Evolutionary conservation across 2,888 invertebrate species (phyloP), one percentile per base, ranked within the genome.

Genomic region (Chrysolina americana): DNA sequence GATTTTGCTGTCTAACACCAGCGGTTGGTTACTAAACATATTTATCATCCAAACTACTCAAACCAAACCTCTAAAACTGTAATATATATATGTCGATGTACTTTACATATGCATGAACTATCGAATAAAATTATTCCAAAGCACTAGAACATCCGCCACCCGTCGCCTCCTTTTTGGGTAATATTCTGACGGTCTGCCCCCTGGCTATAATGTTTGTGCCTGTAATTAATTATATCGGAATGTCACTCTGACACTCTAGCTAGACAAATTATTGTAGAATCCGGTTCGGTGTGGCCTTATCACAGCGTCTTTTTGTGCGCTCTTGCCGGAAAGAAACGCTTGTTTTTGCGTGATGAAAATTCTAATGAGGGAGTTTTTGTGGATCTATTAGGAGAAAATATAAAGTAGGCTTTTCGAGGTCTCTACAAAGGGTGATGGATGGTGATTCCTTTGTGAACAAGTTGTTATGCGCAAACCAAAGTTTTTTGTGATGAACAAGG

Each of bases 211-310:
- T 75, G 72, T 75, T 72, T 72, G 72, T 65, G 72, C 65, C 63
- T 13, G 66, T 70, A 70, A 75, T 75, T 72, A 75, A 75, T 75
- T 75, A 75, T 68, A 56, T 28, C 41, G 17, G 53, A 47, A 47
- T 65, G 44, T 65, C 65, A 65, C 23, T 65, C 44, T 21, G 28
- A 48, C 23, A 23, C 65, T 65, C 23, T 41, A 65, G 65, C 48
- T 48, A 44, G 23, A 65, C 48, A 48, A 65, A 65, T 65, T 47
- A 41, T 21, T 17, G 48, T 65, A 28, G 47, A 28, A 65, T 65
- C 65, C 21, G 19, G 41, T 64, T 64, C 44, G 41, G 41, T 64
- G 44, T 23, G n/a, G 41, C 48, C 47, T 47, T 44, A 65, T 44
- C 48, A 28, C 23, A 23, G 15, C n/a, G 21, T 47, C 21, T 65